Conservation (phyloP, 2,888 invertebrate genomes). For the Acrobasis repandana region DNA sequence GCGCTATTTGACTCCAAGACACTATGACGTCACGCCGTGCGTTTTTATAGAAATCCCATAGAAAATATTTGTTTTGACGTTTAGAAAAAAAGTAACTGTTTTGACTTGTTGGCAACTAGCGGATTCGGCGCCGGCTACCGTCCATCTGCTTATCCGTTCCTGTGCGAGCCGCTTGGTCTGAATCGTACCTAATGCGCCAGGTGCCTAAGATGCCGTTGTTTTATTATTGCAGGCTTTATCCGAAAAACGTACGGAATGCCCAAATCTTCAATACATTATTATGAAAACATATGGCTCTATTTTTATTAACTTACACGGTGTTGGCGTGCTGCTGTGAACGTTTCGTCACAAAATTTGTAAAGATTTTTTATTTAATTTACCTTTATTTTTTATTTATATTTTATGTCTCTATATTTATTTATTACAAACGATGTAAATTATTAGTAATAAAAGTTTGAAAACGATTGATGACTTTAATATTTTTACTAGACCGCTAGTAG, state of each 20-base stretch:
- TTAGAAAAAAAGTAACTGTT: too few species aligned
- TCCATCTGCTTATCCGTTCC: too few species aligned
- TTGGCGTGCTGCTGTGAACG: slow-evolving; percentile 36
- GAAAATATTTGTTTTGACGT: too few species aligned
- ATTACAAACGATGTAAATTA: slow-evolving; percentile 14
- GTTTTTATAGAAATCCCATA: too few species aligned
- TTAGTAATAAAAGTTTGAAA: slow-evolving; percentile 5
- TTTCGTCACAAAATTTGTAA: slow-evolving; percentile 38
- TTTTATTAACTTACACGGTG: slow-evolving; percentile 25
- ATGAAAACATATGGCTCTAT: neutral
- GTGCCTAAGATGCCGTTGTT: too few species aligned
- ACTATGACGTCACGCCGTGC: too few species aligned
- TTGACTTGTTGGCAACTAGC: too few species aligned
- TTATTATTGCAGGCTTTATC: too few species aligned
- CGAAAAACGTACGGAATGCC: neutral
- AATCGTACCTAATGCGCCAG: too few species aligned
- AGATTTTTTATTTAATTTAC: slow-evolving; percentile 42
- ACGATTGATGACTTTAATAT: neutral
- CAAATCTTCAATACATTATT: neutral
- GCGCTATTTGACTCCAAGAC: too few species aligned
- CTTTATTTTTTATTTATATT: slow-evolving; percentile 41
- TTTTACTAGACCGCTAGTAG: neutral
- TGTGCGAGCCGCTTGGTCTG: too few species aligned
- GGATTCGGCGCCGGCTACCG: too few species aligned
- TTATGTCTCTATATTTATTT: slow-evolving; percentile 39